Evolutionary conservation across 2,113 vertebrate genomes (phyloP).

Genomic region (Tetrao urogallus): DNA sequence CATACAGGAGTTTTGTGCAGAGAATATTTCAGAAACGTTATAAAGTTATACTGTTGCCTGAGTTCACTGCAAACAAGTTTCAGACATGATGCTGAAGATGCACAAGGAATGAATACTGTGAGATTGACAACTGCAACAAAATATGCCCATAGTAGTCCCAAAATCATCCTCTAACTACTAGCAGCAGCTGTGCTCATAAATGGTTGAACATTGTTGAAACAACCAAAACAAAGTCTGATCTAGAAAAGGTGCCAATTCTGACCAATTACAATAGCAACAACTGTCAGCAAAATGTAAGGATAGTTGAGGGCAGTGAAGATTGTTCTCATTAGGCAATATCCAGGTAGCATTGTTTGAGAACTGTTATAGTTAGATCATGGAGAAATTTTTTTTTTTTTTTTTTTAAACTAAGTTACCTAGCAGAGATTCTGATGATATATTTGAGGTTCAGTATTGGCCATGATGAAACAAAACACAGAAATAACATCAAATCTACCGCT

Average conservation of each 20-base stretch:
- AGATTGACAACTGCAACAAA: neutral
- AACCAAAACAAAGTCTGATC: neutral
- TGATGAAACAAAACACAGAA: slow-evolving; percentile 39
- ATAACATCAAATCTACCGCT: slow-evolving; percentile 37
- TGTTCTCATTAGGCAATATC: neutral
- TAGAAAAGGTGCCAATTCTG: neutral
- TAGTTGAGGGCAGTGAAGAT: neutral
- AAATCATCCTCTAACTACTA: slow-evolving; percentile 2
- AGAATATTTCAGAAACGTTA: neutral
- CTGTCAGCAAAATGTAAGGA: neutral
- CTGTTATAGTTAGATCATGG: neutral
- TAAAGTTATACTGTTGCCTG: neutral
- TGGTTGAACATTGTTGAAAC: neutral
- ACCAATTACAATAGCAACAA: neutral
- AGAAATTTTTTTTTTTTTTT: neutral
- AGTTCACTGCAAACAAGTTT: neutral
- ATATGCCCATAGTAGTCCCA: neutral
- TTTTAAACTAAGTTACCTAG: slow-evolving; percentile 28
- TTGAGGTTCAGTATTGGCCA: slow-evolving; percentile 7
- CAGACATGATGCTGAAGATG: neutral
- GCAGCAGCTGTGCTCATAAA: neutral
- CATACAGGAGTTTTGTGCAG: neutral
- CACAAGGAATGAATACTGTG: neutral
- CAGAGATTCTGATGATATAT: neutral
- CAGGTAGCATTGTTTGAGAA: neutral